Conservation (phyloP, 2,113 vertebrate genomes). For the Meleagris gallopavo region DNA sequence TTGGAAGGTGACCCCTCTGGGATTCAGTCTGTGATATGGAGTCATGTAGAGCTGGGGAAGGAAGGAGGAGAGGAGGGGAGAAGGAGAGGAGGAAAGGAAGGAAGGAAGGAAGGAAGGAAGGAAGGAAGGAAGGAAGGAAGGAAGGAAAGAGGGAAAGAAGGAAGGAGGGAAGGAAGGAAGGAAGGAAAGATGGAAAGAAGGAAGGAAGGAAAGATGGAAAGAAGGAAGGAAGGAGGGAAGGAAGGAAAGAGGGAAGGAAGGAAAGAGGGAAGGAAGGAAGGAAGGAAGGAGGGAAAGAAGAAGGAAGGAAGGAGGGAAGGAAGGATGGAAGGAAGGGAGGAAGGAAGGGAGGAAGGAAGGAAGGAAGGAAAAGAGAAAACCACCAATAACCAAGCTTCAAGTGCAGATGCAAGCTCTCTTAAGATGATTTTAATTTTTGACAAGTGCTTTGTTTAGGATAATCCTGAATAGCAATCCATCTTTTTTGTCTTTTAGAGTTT, state of each 20-base stretch:
- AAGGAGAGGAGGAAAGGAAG: too few relatives aligned
- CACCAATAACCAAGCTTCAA: background rate
- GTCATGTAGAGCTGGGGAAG: background rate
- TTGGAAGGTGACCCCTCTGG: background rate
- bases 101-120: too few relatives aligned
- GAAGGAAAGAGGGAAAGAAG: too few relatives aligned
- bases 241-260: rapidly evolving
- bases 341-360: too few relatives aligned
- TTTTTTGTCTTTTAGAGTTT: background rate
- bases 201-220: too few relatives aligned
- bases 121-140: too few relatives aligned
- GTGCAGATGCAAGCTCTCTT: background rate
- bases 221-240: rapidly evolving
- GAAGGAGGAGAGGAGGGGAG: background rate
- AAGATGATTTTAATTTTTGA: background rate
- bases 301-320: too few relatives aligned
- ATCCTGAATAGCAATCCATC: background rate
- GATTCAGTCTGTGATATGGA: background rate
- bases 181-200: too few relatives aligned
- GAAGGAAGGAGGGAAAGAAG: too few relatives aligned
- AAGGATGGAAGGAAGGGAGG: too few relatives aligned
- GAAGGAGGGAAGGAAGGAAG: too few relatives aligned
- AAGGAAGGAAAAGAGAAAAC: background rate
- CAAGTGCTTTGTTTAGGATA: background rate
- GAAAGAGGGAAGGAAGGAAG: rapidly evolving